phyloP scores from a whole-genome alignment of 2,113 vertebrate species.

The Nycticebus coucang region DNA sequence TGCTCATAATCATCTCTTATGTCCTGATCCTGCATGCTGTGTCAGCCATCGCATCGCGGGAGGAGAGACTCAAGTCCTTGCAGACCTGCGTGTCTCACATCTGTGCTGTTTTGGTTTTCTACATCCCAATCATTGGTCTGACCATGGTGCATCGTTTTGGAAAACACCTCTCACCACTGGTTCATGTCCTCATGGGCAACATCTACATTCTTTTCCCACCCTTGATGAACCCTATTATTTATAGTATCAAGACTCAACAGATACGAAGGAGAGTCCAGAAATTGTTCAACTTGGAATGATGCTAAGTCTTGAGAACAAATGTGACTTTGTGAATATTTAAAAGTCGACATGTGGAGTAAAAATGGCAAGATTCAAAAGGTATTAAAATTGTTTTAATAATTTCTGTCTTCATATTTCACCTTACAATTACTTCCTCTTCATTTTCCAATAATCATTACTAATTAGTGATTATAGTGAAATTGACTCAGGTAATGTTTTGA shows the following conservation, averaged over 20 bases:
- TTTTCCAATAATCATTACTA: not conserved
- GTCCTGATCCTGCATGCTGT: constrained; percentile 25
- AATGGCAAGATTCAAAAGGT: not conserved
- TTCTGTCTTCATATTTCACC: not conserved
- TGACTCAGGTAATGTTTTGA: not conserved
- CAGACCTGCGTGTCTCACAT: constrained; percentile 70
- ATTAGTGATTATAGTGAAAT: not conserved
- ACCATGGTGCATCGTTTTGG: constrained; percentile 20
- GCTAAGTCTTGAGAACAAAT: not conserved
- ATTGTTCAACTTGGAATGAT: not conserved
- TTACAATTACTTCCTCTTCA: not conserved
- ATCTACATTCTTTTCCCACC: constrained; percentile 58
- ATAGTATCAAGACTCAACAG: constrained; percentile 44
- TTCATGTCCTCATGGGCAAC: constrained; percentile 21
- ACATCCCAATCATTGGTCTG: not conserved
- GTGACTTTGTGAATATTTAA: not conserved
- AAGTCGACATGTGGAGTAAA: not conserved
- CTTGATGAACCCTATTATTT: constrained; percentile 67
- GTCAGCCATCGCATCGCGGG: constrained; percentile 41
- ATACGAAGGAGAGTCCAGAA: not conserved
- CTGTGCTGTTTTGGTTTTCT: constrained; percentile 56
- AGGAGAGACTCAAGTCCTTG: constrained; percentile 60
- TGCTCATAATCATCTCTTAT: constrained; percentile 61
- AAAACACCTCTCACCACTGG: not conserved
- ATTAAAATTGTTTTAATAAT: not conserved